Percentiles rank a stretch among this genome's conserved stretches.
Evolutionary conservation across 2,797 vertebrate species (phyloP).

Genomic region (Pyrocephalus nanus): DNA sequence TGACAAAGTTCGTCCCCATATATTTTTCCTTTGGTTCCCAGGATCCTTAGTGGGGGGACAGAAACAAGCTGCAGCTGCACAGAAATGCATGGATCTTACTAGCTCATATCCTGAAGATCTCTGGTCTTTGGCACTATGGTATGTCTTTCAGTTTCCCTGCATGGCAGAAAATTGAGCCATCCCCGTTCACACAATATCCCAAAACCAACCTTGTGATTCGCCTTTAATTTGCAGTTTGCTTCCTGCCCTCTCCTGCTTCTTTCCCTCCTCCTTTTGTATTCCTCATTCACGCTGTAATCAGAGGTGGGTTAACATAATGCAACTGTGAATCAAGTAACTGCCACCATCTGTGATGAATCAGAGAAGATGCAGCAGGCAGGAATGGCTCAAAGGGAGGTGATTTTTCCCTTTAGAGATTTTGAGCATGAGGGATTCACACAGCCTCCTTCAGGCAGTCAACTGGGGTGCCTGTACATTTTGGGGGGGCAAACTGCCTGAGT

Average conservation of each 20-base stretch:
- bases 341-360: conserved; percentile 46
- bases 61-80: background rate
- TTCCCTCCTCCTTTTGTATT: conserved; percentile 35
- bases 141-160: background rate
- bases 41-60: background rate
- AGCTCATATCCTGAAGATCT: background rate
- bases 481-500: background rate
- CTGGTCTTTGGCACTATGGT: background rate
- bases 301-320: conserved; percentile 36
- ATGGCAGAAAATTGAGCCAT: background rate
- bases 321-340: background rate
- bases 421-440: background rate
- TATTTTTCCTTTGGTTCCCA: background rate
- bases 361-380: background rate
- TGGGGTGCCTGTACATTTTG: background rate
- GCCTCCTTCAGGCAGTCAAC: background rate
- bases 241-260: background rate
- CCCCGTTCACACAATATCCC: background rate
- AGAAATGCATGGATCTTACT: background rate
- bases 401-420: background rate
- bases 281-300: background rate
- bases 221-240: conserved; percentile 35
- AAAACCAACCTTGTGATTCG: conserved; percentile 39
- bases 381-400: background rate
- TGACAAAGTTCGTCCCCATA: background rate